These are phyloP conservation scores for Avahi laniger DNA, from an alignment of 2,797 vertebrate species.

Conservation along the genomic window DNA sequence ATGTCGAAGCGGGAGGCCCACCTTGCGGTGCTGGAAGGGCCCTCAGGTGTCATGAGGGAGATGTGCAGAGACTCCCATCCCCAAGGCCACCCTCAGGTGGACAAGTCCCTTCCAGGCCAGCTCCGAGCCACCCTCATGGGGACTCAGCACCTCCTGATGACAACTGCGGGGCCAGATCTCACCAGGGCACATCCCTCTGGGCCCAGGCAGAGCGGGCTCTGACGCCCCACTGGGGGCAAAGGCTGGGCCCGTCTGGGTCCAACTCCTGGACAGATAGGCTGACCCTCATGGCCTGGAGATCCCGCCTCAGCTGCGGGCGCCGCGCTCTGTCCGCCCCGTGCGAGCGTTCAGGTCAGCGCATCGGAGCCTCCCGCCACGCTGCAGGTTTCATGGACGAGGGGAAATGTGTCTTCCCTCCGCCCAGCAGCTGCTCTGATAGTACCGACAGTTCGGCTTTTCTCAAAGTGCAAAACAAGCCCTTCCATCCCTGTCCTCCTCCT, in stretches of 20 bases:
- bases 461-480: background rate
- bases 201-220: background rate
- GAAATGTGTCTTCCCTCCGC: background rate
- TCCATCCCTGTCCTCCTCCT: background rate
- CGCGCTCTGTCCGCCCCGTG: background rate
- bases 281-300: fast-evolving
- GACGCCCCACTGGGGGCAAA: no score
- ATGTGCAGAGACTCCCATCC: no score
- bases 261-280: no score
- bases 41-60: background rate
- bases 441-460: background rate
- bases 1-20: fast-evolving
- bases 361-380: background rate
- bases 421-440: background rate
- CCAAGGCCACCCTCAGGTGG: background rate
- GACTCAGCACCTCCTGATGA: background rate
- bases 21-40: no score
- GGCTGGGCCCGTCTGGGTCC: background rate
- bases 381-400: background rate
- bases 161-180: fast-evolving
- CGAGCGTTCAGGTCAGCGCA: background rate
- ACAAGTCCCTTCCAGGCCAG: fast-evolving
- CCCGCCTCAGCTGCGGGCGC: background rate
- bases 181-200: fast-evolving
- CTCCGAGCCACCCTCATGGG: background rate